These are phyloP conservation scores for Zeugodacus cucurbitae DNA, from an alignment of 1,140 invertebrate species.

Conservation along the genomic window DNA sequence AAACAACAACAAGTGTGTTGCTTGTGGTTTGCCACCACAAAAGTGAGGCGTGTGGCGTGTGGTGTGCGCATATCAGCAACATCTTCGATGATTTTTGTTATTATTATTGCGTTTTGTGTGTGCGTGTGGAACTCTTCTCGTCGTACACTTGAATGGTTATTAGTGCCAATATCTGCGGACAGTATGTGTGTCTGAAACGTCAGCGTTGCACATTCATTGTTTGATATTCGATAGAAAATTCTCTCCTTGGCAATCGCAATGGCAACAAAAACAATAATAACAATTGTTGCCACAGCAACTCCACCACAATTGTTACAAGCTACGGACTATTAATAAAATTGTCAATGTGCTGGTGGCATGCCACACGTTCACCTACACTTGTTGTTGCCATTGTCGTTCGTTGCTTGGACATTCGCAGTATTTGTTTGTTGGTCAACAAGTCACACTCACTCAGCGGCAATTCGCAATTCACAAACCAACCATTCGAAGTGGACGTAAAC, in stretches of 20 bases:
- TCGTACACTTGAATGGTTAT: conserved; percentile 15
- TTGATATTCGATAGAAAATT: neutral
- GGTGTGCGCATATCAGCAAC: neutral
- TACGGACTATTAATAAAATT: conserved; percentile 11
- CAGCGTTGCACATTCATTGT: neutral
- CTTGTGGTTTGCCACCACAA: neutral
- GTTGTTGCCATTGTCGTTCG: neutral
- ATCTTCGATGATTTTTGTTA: neutral
- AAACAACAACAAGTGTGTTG: neutral
- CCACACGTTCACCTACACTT: neutral
- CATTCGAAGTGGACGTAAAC: neutral
- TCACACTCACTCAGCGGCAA: neutral
- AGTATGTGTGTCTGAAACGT: neutral
- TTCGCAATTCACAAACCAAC: neutral
- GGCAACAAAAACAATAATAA: neutral
- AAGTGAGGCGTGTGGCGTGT: neutral
- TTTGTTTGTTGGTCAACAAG: neutral
- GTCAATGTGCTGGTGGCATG: conserved; percentile 1
- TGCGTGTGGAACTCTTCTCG: neutral
- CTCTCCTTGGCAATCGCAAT: neutral
- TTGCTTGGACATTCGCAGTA: neutral
- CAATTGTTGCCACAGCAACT: neutral
- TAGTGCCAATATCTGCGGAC: conserved; percentile 15
- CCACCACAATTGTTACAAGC: neutral
- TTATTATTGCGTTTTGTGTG: neutral